Evolutionary conservation across 2,797 vertebrate species (phyloP), one percentile per base, ranked within the genome.

Genomic region (Dicrostonyx torquatus): DNA sequence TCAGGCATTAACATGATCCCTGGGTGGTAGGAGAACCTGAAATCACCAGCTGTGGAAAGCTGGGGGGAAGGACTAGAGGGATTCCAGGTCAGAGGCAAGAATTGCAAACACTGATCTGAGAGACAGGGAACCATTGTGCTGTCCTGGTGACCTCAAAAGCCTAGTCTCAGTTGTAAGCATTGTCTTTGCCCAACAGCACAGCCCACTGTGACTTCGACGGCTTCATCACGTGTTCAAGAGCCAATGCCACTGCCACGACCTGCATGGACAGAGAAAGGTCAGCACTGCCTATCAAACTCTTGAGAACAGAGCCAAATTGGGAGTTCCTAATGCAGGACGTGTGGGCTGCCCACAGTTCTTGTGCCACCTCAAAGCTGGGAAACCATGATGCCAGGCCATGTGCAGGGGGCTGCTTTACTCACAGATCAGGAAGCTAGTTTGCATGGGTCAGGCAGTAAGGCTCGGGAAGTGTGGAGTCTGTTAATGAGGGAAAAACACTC

Each of bases 61-160:
- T 0, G 22, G 3, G 2, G 17, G 20, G 5, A 29, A 31, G 45
- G 22, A 17, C 66, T 20, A 37, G 11, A 76, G 58, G 4, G 10
- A 24, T 79, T n/a, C 89, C 53, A n/a, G n/a, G 34, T 15, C 5
- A 10, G 24, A 31, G 31, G n/a, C 26, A 86, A n/a, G n/a, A 6
- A 53, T 0, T 37, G 45, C 45, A 18, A 4, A 73, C 78, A 34
- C 26, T 4, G 34, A 73, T 10, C 7, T 37, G 18, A 2, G 55
- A 43, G 40, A 45, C 40, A 31, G 31, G 31, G 13, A 34, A 6
- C 0, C 0, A 58, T 2, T 43, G 45, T 1, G 22, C 17, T 55
- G 31, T 5, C 3, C 48, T 88, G 13, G 5, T 7, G 15, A 82
- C 66, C 66, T 37, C 34, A n/a, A n/a, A 68, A 68, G 7, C 37